Evolutionary conservation across 2,888 invertebrate species (phyloP).

Genomic region (Sepiola atlantica): DNA sequence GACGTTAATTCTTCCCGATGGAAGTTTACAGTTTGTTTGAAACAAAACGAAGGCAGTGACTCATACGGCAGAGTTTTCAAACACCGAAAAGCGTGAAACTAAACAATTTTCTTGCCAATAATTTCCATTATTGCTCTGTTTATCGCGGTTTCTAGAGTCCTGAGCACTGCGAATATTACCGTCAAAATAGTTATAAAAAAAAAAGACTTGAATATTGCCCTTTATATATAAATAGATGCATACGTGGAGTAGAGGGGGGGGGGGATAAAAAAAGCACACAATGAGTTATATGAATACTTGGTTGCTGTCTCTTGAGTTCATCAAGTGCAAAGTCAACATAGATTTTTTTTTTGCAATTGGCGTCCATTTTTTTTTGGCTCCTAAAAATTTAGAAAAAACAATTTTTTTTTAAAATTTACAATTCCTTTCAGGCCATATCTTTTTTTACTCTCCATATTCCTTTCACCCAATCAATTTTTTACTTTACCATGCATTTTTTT

Average conservation of each 20-base stretch:
- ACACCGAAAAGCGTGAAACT: no score
- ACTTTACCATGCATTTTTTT: background rate
- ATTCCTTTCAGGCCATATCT: background rate
- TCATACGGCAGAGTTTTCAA: no score
- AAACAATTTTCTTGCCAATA: no score
- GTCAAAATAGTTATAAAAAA: background rate
- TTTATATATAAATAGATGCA: background rate
- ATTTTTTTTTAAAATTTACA: background rate
- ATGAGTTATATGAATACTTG: background rate
- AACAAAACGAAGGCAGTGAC: no score
- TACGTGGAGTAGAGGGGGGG: background rate
- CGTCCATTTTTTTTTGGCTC: background rate
- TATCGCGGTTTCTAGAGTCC: background rate
- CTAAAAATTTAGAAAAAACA: background rate
- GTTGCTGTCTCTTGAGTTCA: slow-evolving; percentile 1
- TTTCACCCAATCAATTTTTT: background rate
- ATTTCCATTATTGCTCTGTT: background rate
- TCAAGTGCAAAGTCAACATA: background rate
- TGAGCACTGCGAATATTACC: background rate
- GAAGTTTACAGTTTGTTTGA: no score
- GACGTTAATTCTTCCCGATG: no score
- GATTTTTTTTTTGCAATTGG: background rate
- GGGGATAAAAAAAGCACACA: background rate
- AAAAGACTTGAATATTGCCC: background rate
- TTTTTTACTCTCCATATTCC: background rate